Conservation (phyloP, 2,888 invertebrate genomes). For the Hedychridium roseum region DNA sequence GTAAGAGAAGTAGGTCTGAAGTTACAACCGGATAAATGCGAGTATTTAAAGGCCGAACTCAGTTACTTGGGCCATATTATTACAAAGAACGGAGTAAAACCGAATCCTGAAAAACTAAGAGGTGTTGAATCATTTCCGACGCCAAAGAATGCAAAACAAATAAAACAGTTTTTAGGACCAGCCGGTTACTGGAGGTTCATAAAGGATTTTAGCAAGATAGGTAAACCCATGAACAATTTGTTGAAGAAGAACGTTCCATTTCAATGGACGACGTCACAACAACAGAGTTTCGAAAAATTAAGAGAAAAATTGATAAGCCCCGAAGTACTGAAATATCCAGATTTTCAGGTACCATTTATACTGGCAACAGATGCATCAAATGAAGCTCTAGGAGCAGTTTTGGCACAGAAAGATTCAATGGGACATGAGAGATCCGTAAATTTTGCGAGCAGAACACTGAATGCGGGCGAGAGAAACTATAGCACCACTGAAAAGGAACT, state of each 20-base stretch:
- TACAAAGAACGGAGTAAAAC: background rate
- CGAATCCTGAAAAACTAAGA: background rate
- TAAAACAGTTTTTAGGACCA: constrained; percentile 4
- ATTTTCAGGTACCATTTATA: constrained; percentile 5
- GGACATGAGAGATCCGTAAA: background rate
- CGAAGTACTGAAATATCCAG: constrained; percentile 1
- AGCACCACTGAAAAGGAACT: constrained; percentile 4
- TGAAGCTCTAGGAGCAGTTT: constrained; percentile 1
- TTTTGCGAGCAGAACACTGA: background rate
- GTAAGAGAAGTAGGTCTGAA: background rate
- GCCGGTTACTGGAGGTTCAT: constrained; percentile 10
- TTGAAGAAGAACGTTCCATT: constrained; percentile 2
- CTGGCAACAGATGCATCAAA: constrained; percentile 3
- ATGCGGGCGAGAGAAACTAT: constrained; percentile 2
- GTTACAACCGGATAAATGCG: too few relatives aligned
- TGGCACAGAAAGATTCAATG: background rate
- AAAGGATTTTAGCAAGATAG: constrained; percentile 2
- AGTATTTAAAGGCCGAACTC: constrained; percentile 7
- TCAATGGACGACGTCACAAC: background rate
- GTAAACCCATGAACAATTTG: constrained; percentile 1
- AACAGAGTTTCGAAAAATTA: background rate
- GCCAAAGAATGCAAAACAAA: constrained; percentile 1
- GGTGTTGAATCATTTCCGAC: background rate
- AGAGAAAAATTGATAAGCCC: constrained; percentile 1
- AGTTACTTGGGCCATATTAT: constrained; percentile 12